Percentiles rank a stretch among this genome's conserved stretches.
phyloP scores from a whole-genome alignment of 1,140 invertebrate species.

The Drosophila navojoa region DNA sequence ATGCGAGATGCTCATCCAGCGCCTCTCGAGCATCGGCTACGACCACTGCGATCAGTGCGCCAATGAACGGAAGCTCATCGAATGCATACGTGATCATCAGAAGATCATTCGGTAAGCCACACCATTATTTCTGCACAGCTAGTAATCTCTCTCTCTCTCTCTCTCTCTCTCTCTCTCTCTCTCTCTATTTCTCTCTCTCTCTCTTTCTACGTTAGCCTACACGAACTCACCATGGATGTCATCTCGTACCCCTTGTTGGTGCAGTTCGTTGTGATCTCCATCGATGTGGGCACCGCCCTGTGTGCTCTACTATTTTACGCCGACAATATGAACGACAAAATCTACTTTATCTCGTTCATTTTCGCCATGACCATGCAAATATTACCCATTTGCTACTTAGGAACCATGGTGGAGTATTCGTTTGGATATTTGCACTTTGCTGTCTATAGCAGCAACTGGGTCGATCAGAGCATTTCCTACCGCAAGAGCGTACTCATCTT shows the following conservation, averaged over 20 bases:
- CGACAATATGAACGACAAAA: constrained; percentile 21
- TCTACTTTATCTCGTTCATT: constrained; percentile 53
- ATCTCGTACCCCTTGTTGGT: constrained; percentile 66
- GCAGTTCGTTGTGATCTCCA: constrained; percentile 62
- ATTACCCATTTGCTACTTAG: constrained; percentile 68
- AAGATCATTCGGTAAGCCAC: neutral
- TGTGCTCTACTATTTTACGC: constrained; percentile 58
- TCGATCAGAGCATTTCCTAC: constrained; percentile 54
- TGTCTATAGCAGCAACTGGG: constrained; percentile 70
- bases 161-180: no score
- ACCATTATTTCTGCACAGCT: no score
- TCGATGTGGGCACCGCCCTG: constrained; percentile 48
- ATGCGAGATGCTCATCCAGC: constrained; percentile 52
- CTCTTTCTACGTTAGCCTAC: constrained; percentile 1
- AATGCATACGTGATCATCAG: constrained; percentile 64
- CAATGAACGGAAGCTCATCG: constrained; percentile 49
- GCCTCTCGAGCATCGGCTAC: constrained; percentile 56
- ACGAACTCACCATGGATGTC: constrained; percentile 36
- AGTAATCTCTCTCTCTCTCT: no score
- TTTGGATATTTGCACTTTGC: constrained; percentile 55
- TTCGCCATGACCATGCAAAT: constrained; percentile 49
- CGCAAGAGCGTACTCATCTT: constrained; percentile 56
- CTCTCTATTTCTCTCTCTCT: no score
- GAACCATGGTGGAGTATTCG: constrained; percentile 47
- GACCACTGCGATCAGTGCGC: neutral